phyloP scores from a whole-genome alignment of 2,888 invertebrate genomes.

The Drosophila sordidula region DNA sequence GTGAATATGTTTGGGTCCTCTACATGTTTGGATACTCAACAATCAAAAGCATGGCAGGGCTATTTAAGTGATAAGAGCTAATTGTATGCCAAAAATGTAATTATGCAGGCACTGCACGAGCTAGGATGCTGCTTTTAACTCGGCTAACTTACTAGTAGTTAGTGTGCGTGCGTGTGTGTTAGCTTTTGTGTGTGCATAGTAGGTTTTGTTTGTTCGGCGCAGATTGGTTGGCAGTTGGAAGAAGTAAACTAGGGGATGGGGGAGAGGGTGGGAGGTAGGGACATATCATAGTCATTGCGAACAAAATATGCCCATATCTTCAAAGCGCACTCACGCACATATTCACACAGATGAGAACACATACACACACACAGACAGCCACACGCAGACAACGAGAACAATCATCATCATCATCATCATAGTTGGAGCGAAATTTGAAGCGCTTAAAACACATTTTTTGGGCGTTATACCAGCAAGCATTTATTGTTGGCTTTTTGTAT shows the following conservation, averaged over 20 bases:
- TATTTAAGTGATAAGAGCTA: background rate
- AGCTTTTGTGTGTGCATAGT: slow-evolving; percentile 18
- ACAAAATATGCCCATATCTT: slow-evolving; percentile 44
- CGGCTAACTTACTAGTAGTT: background rate
- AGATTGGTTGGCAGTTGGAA: slow-evolving; percentile 39
- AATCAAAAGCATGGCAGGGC: background rate
- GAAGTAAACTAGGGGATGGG: background rate
- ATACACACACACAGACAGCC: slow-evolving; percentile 3
- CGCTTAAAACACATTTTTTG: slow-evolving; percentile 40
- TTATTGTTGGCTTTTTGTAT: slow-evolving; percentile 25
- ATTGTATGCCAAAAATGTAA: slow-evolving; percentile 4
- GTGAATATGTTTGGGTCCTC: background rate
- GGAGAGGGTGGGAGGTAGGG: background rate
- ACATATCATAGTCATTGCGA: slow-evolving; percentile 32
- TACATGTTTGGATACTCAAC: background rate
- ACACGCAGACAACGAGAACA: background rate
- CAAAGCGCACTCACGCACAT: slow-evolving; percentile 36
- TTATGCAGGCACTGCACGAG: background rate
- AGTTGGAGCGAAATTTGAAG: slow-evolving; percentile 25
- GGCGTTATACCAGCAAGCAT: slow-evolving; percentile 36
- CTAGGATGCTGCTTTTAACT: background rate
- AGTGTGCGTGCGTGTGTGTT: slow-evolving; percentile 1
- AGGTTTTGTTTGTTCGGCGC: slow-evolving; percentile 43
- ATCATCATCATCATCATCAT: slow-evolving; percentile 17
- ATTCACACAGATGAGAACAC: slow-evolving; percentile 8